Evolutionary conservation across 1,140 invertebrate genomes (phyloP).

Genomic region (Trichoplusia ni): DNA sequence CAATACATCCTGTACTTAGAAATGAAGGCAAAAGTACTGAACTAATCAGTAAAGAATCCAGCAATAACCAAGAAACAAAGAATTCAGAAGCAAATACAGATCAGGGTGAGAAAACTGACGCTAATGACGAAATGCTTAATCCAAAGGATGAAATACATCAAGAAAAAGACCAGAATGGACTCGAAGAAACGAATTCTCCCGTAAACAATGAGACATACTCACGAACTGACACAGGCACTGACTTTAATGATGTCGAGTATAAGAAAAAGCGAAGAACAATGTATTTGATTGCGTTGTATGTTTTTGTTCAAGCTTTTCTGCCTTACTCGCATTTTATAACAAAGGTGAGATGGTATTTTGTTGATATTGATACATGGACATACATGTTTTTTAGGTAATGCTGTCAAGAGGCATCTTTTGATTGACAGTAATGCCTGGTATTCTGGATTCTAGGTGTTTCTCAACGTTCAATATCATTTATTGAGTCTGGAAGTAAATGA

Average conservation of each 20-base stretch:
- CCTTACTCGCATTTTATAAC: conserved; percentile 93
- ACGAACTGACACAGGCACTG: not conserved
- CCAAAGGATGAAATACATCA: not conserved
- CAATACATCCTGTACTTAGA: not conserved
- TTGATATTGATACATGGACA: too few relatives aligned
- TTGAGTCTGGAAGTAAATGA: too few relatives aligned
- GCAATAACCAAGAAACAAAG: conserved; percentile 7
- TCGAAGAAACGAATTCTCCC: not conserved
- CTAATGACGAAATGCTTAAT: conserved; percentile 2
- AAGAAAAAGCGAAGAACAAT: conserved; percentile 38
- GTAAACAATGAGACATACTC: too few relatives aligned
- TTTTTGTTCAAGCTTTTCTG: conserved; percentile 87
- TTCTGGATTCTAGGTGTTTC: too few relatives aligned
- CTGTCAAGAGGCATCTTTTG: too few relatives aligned
- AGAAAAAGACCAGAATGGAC: conserved; percentile 7
- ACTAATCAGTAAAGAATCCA: conserved; percentile 44
- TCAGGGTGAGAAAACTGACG: not conserved
- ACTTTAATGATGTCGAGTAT: not conserved
- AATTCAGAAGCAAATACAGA: not conserved
- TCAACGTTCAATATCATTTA: too few relatives aligned
- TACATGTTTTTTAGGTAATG: too few relatives aligned
- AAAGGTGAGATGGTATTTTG: too few relatives aligned
- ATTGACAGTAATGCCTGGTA: too few relatives aligned
- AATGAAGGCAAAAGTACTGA: conserved; percentile 13
- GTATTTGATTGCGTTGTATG: conserved; percentile 83